These are phyloP conservation scores for Pseudorasbora parva DNA, from an alignment of 2,113 vertebrate genomes.

Conservation along the genomic window DNA sequence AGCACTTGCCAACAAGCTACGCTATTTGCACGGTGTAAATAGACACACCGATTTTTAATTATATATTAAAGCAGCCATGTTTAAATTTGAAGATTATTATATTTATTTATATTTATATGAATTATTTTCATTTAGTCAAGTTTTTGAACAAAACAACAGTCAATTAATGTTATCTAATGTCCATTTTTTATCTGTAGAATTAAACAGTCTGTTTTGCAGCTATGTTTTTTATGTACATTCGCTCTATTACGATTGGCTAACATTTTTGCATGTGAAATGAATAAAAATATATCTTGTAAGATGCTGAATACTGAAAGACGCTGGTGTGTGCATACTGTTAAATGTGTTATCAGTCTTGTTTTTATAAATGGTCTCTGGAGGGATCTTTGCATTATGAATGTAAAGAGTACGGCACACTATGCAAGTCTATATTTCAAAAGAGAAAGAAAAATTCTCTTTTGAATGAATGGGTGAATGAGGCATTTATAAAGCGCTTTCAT, in stretches of 20 bases:
- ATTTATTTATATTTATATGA: background rate
- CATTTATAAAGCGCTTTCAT: too few relatives aligned
- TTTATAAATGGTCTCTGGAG: background rate
- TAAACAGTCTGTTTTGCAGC: background rate
- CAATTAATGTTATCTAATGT: background rate
- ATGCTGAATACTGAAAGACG: too few relatives aligned
- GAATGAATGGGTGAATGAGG: too few relatives aligned
- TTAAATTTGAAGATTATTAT: background rate
- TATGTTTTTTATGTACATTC: background rate
- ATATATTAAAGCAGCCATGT: background rate
- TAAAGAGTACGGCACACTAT: background rate
- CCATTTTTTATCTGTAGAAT: background rate
- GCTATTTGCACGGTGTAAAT: too few relatives aligned
- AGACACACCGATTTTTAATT: too few relatives aligned
- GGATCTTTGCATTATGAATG: background rate
- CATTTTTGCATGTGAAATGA: too few relatives aligned
- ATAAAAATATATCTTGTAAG: too few relatives aligned
- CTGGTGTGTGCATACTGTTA: too few relatives aligned
- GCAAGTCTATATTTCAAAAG: background rate
- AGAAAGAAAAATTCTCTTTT: background rate
- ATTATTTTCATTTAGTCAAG: background rate
- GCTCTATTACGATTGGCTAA: background rate
- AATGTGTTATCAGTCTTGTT: background rate
- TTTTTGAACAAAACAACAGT: background rate
- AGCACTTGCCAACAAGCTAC: too few relatives aligned